phyloP scores from a whole-genome alignment of 2,797 vertebrate genomes.

The Halcyon leucocephala region DNA sequence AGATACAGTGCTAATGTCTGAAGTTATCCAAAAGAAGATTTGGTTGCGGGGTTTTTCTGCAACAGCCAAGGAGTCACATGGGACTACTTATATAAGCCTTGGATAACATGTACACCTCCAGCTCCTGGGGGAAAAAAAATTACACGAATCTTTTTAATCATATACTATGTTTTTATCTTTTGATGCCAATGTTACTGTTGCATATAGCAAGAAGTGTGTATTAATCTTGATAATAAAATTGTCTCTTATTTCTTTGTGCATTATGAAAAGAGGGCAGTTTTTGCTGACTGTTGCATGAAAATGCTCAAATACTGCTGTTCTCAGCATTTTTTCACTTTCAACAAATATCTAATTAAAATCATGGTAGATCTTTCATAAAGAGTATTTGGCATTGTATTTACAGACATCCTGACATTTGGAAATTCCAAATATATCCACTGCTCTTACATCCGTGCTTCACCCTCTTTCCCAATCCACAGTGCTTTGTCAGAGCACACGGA shows the following conservation, averaged over 20 bases:
- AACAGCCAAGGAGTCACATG: not conserved
- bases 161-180: not conserved
- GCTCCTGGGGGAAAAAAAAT: not conserved
- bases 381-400: not conserved
- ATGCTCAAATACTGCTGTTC: not conserved
- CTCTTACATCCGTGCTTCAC: accelerated
- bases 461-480: not conserved
- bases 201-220: not conserved
- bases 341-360: not conserved
- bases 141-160: not conserved
- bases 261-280: not conserved
- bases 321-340: not conserved
- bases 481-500: accelerated
- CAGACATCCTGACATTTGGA: not conserved
- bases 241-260: not conserved
- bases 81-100: not conserved
- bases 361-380: not conserved
- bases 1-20: not conserved
- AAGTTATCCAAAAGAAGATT: not conserved
- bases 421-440: not conserved
- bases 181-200: not conserved
- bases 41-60: constrained; percentile 1
- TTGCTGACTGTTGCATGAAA: not conserved
- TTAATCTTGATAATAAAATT: not conserved
- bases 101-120: constrained; percentile 7